These are phyloP conservation scores for Prionace glauca DNA, from an alignment of 2,797 vertebrate species.

Conservation along the genomic window DNA sequence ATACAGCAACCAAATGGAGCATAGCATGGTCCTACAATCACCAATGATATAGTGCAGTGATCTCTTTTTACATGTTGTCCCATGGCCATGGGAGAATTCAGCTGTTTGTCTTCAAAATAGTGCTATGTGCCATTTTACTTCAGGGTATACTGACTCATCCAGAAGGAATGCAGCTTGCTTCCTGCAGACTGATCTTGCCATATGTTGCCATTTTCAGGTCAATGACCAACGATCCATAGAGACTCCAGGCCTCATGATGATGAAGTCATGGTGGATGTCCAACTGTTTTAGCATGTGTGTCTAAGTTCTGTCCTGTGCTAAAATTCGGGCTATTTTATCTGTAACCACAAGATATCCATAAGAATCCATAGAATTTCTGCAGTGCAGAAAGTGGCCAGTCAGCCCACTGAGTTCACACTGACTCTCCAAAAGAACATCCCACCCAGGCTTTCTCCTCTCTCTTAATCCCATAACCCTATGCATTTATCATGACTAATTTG, in stretches of 20 bases:
- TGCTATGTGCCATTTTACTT: background rate
- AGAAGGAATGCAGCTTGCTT: background rate
- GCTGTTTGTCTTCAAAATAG: background rate
- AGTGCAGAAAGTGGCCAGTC: no score
- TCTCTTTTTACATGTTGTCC: background rate
- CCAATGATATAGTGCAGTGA: background rate
- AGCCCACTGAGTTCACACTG: no score
- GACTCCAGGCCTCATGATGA: background rate
- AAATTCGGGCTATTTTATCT: background rate
- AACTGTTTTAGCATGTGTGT: background rate
- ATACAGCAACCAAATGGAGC: background rate
- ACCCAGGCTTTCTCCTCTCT: no score
- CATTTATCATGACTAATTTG: no score
- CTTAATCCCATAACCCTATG: no score
- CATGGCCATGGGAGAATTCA: background rate
- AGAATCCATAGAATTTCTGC: no score
- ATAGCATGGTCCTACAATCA: background rate
- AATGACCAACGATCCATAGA: background rate
- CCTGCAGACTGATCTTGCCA: background rate
- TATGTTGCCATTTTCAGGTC: background rate
- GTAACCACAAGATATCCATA: background rate
- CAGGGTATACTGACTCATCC: background rate
- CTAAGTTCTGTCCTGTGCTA: background rate
- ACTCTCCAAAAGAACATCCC: no score
- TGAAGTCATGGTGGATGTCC: background rate